Evolutionary conservation across 1,140 invertebrate species (phyloP).

Genomic region (Popillia japonica): DNA sequence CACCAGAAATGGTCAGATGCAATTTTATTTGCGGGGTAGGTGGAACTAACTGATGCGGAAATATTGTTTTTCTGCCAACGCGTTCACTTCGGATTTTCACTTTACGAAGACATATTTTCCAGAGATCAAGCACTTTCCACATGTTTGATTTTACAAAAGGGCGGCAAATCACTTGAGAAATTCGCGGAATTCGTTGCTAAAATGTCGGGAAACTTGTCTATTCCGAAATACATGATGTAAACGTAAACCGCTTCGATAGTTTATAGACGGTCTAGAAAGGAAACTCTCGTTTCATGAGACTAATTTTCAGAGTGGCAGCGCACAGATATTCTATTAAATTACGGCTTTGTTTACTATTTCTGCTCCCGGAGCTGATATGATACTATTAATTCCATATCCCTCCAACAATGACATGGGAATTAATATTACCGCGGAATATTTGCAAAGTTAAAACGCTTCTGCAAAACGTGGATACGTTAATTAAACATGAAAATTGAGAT

Average conservation of each 20-base stretch:
- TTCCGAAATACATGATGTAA: background rate
- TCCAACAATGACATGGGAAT: background rate
- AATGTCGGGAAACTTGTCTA: background rate
- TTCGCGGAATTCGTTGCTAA: background rate
- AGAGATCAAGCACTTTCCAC: background rate
- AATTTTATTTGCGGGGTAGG: no score
- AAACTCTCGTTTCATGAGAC: background rate
- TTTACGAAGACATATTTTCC: background rate
- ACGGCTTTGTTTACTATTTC: background rate
- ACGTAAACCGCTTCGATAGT: background rate
- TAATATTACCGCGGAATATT: background rate
- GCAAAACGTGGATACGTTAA: no score
- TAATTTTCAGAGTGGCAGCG: background rate
- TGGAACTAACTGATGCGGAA: no score
- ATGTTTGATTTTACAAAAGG: constrained; percentile 5
- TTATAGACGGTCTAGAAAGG: background rate
- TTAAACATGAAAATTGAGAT: no score
- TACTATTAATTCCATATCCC: background rate
- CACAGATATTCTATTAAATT: constrained; percentile 1
- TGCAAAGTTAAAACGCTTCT: background rate
- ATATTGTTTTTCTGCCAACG: background rate
- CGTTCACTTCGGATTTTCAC: background rate
- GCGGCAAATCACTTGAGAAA: constrained; percentile 3
- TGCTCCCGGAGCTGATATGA: background rate
- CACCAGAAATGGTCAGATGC: no score